Evolutionary conservation across 2,888 invertebrate species (phyloP), one percentile per base, ranked within the genome.

Genomic region (Epinotia brunnichana): DNA sequence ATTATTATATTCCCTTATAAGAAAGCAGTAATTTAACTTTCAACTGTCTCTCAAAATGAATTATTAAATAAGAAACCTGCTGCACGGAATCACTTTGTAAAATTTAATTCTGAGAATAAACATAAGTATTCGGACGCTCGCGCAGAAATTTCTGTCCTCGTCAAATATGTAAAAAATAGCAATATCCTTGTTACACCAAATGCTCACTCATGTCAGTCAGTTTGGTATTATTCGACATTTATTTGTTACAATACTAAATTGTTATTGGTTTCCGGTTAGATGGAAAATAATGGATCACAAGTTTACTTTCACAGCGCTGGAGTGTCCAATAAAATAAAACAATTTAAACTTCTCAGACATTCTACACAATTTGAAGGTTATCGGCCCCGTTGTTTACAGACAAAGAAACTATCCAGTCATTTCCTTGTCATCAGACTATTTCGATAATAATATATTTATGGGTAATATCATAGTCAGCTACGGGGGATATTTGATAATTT

Each of bases 331-430:
- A 57, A 57, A 17, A 13, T 57, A 21, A 15, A 29, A 21, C 21
- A 17, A 54, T 54, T 69, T 54, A 7, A 62, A 24, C 57, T 68
- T 68, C 57, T 54, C 62, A 70, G 69, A 70, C 60, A 24, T 29
- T 56, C 21, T 17, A 66, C 19, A 13, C 9, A 41, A 44, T 62
- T 44, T 15, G 29, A 29, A 70, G 69, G 69, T 70, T 56, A 48
- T n/a, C 35, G 35, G 56, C 62, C 69, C 56, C 44, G 35, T n/a
- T 70, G 69, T 62, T 70, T 62, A 70, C 56, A n/a, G 68, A 59
- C 59, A 15, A 17, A 48, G n/a, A 62, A 62, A 62, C 24, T 29
- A 41, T 62, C 62, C 29, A 54, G 60, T 53, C 62, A 35, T 70
- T 62, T 62, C 53, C 61, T 48, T 61, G 35, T 17, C 21, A 69